Conservation (phyloP, 2,888 invertebrate species). For the Tuberolachnus salignus region DNA sequence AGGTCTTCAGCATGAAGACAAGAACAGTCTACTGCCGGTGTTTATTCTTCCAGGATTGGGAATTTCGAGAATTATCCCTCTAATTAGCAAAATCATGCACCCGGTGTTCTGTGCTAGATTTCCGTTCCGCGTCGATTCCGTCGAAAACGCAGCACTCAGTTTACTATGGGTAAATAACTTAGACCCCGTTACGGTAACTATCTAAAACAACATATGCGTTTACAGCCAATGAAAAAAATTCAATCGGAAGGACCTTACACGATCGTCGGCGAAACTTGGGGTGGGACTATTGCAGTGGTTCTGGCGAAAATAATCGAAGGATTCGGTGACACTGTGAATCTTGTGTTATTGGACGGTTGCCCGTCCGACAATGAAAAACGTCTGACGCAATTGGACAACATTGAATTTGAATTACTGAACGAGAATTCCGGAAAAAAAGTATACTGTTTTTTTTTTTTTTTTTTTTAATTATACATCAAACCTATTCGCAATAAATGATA, state of each 20-base stretch:
- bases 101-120: slow-evolving; percentile 63
- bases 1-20: slow-evolving; percentile 43
- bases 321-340: slow-evolving; percentile 57
- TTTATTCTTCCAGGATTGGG: slow-evolving; percentile 58
- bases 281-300: slow-evolving; percentile 68
- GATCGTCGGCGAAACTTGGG: slow-evolving; percentile 69
- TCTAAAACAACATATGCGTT: neutral
- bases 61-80: slow-evolving; percentile 33
- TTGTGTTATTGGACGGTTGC: slow-evolving; percentile 59
- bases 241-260: slow-evolving; percentile 64
- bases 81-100: slow-evolving; percentile 61
- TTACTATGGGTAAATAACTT: slow-evolving; percentile 57
- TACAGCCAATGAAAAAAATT: slow-evolving; percentile 57
- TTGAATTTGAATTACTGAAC: slow-evolving; percentile 36
- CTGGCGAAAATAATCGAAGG: slow-evolving; percentile 61
- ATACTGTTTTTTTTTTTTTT: slow-evolving; percentile 2
- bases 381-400: slow-evolving; percentile 35
- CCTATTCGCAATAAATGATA: no score
- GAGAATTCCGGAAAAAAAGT: slow-evolving; percentile 38
- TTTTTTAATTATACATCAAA: no score
- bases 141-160: slow-evolving; percentile 48
- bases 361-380: slow-evolving; percentile 55
- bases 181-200: neutral
- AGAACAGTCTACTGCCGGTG: slow-evolving; percentile 57
- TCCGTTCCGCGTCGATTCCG: slow-evolving; percentile 58